Evolutionary conservation across 2,888 invertebrate genomes (phyloP).

Genomic region (Argyra leucocephala): DNA sequence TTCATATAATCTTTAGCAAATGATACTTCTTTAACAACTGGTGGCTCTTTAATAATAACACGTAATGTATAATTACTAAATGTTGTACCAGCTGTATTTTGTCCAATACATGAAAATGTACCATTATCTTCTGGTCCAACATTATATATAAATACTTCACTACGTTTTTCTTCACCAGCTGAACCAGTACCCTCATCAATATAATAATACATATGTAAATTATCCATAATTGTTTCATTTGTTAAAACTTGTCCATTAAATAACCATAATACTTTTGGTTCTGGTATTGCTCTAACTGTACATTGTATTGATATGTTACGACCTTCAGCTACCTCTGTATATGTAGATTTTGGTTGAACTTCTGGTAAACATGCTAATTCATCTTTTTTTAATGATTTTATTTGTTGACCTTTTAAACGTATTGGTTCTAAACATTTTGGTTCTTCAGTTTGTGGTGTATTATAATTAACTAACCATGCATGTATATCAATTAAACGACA

Average conservation of each 20-base stretch:
- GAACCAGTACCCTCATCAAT: constrained; percentile 59
- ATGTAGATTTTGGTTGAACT: constrained; percentile 63
- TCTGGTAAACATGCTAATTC: constrained; percentile 77
- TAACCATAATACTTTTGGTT: constrained; percentile 73
- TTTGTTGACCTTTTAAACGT: constrained; percentile 55
- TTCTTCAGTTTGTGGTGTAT: constrained; percentile 67
- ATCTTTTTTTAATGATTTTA: constrained; percentile 56
- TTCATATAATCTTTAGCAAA: constrained; percentile 63
- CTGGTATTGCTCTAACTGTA: constrained; percentile 69
- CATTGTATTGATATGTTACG: constrained; percentile 74
- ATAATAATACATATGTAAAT: constrained; percentile 59
- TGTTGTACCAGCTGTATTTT: constrained; percentile 71
- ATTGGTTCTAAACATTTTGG: constrained; percentile 66
- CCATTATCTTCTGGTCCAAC: constrained; percentile 73
- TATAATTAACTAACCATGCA: constrained; percentile 66
- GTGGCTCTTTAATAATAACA: constrained; percentile 64
- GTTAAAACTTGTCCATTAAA: constrained; percentile 72
- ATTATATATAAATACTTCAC: constrained; percentile 69
- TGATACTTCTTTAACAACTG: constrained; percentile 56
- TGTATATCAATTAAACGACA: constrained; percentile 70
- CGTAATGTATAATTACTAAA: constrained; percentile 73
- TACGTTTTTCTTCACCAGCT: constrained; percentile 57
- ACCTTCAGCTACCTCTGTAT: constrained; percentile 68
- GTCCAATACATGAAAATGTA: constrained; percentile 74
- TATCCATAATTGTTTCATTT: constrained; percentile 62